These are phyloP conservation scores for Diorhabda sublineata DNA, from an alignment of 1,140 invertebrate species.

Conservation along the genomic window DNA sequence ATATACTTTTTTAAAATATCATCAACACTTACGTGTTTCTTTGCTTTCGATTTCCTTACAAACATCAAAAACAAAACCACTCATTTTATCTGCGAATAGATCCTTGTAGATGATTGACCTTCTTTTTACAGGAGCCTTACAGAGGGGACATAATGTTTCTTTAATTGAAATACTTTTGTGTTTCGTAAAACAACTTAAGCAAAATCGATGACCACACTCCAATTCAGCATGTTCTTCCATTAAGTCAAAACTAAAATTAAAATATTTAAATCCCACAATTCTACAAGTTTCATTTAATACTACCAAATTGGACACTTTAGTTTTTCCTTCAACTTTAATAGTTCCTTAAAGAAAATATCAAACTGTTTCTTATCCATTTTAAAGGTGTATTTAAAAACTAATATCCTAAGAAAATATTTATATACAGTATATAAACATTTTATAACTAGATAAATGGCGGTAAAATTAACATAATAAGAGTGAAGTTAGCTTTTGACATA, in stretches of 20 bases:
- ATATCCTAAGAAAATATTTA: neutral
- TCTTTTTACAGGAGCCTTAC: constrained; percentile 20
- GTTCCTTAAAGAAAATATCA: constrained; percentile 11
- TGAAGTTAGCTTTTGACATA: too few species aligned
- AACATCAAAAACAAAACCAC: constrained; percentile 19
- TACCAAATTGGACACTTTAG: constrained; percentile 31
- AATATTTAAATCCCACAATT: neutral
- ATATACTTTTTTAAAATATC: neutral
- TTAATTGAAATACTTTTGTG: constrained; percentile 11
- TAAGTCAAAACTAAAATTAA: constrained; percentile 24
- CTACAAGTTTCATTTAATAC: neutral
- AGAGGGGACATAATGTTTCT: constrained; percentile 20
- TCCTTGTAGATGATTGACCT: constrained; percentile 20
- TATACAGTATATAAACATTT: neutral
- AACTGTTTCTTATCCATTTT: constrained; percentile 25
- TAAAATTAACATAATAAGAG: too few species aligned
- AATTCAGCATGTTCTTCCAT: constrained; percentile 19
- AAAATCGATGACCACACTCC: constrained; percentile 26
- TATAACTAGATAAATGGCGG: neutral
- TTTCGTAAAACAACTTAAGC: constrained; percentile 15
- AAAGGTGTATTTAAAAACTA: constrained; percentile 1
- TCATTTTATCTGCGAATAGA: constrained; percentile 17
- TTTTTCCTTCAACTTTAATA: constrained; percentile 20
- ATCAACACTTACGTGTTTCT: neutral
- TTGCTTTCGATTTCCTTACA: constrained; percentile 13